Percentiles rank a stretch among this genome's conserved stretches.
Evolutionary conservation across 2,888 invertebrate genomes (phyloP).

Genomic region (Dendrolimus pini): DNA sequence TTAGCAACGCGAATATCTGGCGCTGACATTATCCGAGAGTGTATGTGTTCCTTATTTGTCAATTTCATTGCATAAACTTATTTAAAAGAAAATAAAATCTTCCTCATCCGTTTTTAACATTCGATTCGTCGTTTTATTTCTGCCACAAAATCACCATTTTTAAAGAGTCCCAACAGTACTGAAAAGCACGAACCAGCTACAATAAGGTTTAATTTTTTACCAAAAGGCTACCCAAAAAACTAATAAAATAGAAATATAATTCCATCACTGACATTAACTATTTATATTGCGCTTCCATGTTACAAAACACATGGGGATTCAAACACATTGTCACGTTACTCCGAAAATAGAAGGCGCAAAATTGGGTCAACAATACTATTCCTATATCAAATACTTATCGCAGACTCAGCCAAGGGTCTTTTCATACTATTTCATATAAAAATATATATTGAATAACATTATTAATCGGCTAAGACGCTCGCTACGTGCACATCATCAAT

Average conservation of each 20-base stretch:
- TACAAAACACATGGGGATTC: neutral
- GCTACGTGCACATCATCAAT: constrained; percentile 34
- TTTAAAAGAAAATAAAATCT: too few relatives aligned
- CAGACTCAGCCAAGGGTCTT: neutral
- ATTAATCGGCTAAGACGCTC: constrained; percentile 10
- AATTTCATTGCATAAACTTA: too few relatives aligned
- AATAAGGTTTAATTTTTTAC: too few relatives aligned
- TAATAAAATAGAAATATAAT: neutral
- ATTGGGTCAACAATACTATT: constrained; percentile 4
- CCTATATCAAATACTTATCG: neutral
- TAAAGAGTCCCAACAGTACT: too few relatives aligned
- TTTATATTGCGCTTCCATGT: neutral
- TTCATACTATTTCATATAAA: constrained; percentile 4
- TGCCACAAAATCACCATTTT: too few relatives aligned
- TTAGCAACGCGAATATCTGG: too few relatives aligned
- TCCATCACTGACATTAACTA: neutral
- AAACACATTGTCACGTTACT: neutral
- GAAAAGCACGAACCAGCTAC: too few relatives aligned
- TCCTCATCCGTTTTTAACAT: too few relatives aligned
- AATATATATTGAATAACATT: constrained; percentile 10
- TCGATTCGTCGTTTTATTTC: too few relatives aligned
- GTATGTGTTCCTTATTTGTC: too few relatives aligned
- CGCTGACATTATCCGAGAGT: too few relatives aligned
- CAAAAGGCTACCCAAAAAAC: too few relatives aligned
- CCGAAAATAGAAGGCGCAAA: neutral